Base-by-base conservation (phyloP, 2,888 invertebrate genomes). In the Temnothorax ravouxi region DNA sequence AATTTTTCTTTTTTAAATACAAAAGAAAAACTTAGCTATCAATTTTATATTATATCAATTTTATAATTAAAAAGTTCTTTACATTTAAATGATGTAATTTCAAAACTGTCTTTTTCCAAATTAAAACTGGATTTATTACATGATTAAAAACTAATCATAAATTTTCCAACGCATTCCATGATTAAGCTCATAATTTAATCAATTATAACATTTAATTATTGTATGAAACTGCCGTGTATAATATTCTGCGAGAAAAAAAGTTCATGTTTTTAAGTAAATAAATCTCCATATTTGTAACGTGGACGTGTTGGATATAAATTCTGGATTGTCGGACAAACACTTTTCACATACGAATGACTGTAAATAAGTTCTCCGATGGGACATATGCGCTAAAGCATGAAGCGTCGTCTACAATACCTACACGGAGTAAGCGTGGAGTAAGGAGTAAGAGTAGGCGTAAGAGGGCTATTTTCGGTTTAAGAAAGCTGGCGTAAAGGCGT, bases 211-310 rank as follows among this genome's bases (percentile, higher is more conserved):
- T 71, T 71, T 56, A 2, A 59, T 61, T 61, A 13, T 61, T 41
- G 9, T 34, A 47, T 18, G 8, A 3, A 75, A 75, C 25, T 61
- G 29, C 47, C 29, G 9, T 9, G 8, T 44, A 29, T 15, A n/a
- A n/a, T n/a, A 21, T 62, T 29, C 13, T 56, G 59, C 18, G 38
- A 1, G 29, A 11, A 3, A 41, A 44, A 67, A 47, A 21, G 9
- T 72, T 56, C 38, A 15, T 5, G 25, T 41, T 72, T 38, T 64
- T 34, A 21, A 64, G 38, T 76, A 76, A 76, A 77, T 56, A 66
- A 54, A 77, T 66, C 18, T 76, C 11, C 21, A 50, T 66, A 54
- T 54, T 52, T 6, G n/a, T 50, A 54, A 66, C 9, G 15, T 13
- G n/a, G 3, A 54, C 18, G 29, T n/a, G 18, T 3, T 21, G 9